Conservation (phyloP, 2,113 vertebrate species). For the Holacanthus passer region DNA sequence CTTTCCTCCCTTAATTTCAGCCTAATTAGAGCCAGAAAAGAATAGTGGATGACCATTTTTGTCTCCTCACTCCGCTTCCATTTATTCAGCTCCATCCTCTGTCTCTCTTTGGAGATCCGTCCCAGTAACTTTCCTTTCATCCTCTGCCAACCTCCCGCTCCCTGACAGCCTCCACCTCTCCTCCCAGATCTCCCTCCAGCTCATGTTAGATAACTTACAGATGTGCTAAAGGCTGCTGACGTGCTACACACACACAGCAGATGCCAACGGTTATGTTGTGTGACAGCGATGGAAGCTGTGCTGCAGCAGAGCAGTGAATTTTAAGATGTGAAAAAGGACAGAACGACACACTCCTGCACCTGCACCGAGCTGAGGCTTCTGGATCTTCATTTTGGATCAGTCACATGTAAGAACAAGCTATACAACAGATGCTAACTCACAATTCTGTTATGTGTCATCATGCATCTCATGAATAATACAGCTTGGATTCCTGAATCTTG, state of each 20-base stretch:
- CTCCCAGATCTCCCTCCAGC: constrained; percentile 21
- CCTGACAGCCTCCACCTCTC: constrained; percentile 33
- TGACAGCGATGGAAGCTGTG: constrained; percentile 26
- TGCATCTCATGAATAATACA: background rate
- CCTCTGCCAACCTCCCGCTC: constrained; percentile 51
- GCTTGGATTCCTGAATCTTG: too few relatives aligned
- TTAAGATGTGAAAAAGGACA: constrained; percentile 3
- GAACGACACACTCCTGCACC: background rate
- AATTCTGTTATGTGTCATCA: background rate
- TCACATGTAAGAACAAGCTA: background rate
- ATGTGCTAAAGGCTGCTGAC: constrained; percentile 42
- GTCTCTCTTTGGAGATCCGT: constrained; percentile 25
- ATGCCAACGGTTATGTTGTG: constrained; percentile 36
- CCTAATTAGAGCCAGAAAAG: constrained; percentile 32
- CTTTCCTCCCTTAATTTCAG: constrained; percentile 11
- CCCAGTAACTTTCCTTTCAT: constrained; percentile 59
- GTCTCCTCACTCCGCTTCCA: constrained; percentile 12
- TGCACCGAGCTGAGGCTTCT: background rate
- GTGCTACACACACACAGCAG: constrained; percentile 2
- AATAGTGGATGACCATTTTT: constrained; percentile 19
- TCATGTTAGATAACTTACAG: constrained; percentile 38
- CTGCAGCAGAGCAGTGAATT: background rate
- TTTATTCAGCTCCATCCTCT: background rate
- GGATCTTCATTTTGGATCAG: background rate
- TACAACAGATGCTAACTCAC: background rate